Base-by-base conservation (phyloP, 2,888 invertebrate genomes). In the Sminthurides aquaticus region DNA sequence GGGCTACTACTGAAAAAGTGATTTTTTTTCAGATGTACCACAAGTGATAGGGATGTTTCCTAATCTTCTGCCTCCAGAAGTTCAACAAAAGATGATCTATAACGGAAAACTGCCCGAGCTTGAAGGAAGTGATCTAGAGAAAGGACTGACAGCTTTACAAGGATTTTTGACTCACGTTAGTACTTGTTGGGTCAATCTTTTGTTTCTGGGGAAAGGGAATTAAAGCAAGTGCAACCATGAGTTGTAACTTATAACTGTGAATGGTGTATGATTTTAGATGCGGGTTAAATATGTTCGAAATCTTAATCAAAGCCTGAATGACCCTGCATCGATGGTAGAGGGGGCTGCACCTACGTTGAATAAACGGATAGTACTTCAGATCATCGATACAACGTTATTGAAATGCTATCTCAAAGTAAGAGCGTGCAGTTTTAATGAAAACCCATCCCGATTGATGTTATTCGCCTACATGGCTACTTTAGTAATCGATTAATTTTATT, bases 31-130 rank as follows among this genome's bases (percentile, higher is more conserved):
- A 83, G 96, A 98, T 81, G 95, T 97, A 0, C 89, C 91, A 55
- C 91, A 95, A 78, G 97, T 99, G 11, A 96, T 99, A 69, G 87
- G 92, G 68, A 81, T 99, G 29, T 97, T 93, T 80, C 97, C 98
- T 0, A 91, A 92, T 77, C 81, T 99, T 58, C 84, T 90, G 57
- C 86, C 86, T 1, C 80, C 81, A 58, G 81, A 82, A 57, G 81
- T 79, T 73, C 77, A 82, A 18, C 79, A 79, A 59, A 79, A 79
- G 66, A 80, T 84, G 62, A 81, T 81, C 58, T 84, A 84, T 71
- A 81, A 83, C 0, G 81, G 81, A 60, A 77, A 79, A 43, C 78
- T 80, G 3, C 82, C 86, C 55, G 85, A 85, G 69, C 79, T 94
- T 62, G 87, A 88, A 70, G 91, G 90, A 57, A 87, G 87, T 67